Percentiles rank a stretch among this genome's conserved stretches.
These are phyloP conservation scores for Panthera uncia DNA, from an alignment of 2,113 vertebrate species.

Conservation along the genomic window DNA sequence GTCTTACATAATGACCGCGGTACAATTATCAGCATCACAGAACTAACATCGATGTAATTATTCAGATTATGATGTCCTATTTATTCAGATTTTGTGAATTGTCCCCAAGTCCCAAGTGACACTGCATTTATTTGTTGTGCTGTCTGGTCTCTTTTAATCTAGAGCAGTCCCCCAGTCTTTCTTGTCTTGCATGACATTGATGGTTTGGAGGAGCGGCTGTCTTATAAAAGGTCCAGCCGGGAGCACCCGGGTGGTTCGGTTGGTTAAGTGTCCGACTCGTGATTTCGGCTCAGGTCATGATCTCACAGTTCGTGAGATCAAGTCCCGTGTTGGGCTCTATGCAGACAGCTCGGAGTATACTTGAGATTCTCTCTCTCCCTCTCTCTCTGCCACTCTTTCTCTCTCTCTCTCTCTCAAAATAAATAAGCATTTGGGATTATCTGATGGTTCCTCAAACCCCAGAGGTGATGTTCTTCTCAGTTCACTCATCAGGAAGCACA, in stretches of 20 bases:
- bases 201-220: background rate
- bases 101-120: background rate
- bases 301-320: no score
- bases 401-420: no score
- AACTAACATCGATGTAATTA: accelerated
- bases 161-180: background rate
- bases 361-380: no score
- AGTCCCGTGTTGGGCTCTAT: no score
- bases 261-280: no score
- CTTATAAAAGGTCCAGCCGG: background rate
- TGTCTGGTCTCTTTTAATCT: background rate
- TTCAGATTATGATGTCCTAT: background rate
- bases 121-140: background rate
- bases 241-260: no score
- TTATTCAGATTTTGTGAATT: background rate
- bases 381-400: no score
- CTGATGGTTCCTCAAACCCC: background rate
- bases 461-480: background rate
- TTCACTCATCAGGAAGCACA: background rate
- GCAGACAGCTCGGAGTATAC: no score
- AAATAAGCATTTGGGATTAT: background rate
- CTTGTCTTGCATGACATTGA: background rate
- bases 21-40: background rate
- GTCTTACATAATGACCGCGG: background rate
- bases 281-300: no score